A percentile compares a stretch with the other conserved stretches of the same genome.
Evolutionary conservation across 2,797 vertebrate species (phyloP).

Genomic region (Squalus acanthias): DNA sequence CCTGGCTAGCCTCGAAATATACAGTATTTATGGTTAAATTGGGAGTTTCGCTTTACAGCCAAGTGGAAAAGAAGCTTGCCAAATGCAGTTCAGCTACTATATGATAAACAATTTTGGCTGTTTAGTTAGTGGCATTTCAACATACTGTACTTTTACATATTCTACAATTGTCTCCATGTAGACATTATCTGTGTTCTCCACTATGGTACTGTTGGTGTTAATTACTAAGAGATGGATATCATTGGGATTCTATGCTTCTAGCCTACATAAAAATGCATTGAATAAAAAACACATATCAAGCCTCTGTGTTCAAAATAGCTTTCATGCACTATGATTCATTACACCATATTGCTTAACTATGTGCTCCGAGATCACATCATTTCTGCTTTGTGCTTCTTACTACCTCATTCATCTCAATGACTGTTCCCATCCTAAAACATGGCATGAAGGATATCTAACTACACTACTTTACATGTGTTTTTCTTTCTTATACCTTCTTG

Average conservation of each 20-base stretch:
- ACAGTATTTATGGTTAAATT: background rate
- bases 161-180: background rate
- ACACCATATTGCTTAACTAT: background rate
- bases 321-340: background rate
- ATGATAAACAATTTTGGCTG: background rate
- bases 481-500: background rate
- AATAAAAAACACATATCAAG: background rate
- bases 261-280: background rate
- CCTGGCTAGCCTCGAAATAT: background rate
- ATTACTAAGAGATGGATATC: background rate
- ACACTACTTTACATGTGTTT: background rate
- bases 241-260: background rate
- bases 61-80: background rate
- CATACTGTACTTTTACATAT: background rate
- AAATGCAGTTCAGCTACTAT: background rate
- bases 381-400: background rate
- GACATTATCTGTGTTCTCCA: background rate
- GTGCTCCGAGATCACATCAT: background rate
- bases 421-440: background rate
- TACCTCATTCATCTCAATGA: background rate
- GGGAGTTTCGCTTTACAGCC: background rate
- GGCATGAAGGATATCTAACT: background rate
- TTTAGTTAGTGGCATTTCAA: background rate
- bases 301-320: background rate
- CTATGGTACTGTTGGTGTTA: background rate